A percentile compares a stretch with the other conserved stretches of the same genome.
Evolutionary conservation across 2,113 vertebrate genomes (phyloP).

Genomic region (Prochilodus magdalenae): DNA sequence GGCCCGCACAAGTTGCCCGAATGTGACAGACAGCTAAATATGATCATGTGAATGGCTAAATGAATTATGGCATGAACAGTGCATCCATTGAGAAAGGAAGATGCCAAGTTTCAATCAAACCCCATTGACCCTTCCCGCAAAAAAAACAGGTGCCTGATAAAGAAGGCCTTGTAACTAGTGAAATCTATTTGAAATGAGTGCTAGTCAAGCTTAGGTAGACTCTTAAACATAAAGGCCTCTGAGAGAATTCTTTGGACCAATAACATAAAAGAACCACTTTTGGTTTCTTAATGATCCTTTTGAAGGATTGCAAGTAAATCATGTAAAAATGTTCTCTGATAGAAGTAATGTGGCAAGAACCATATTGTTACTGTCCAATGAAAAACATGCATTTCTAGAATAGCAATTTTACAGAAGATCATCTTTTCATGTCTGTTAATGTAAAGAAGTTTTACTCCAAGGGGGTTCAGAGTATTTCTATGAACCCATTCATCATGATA

Average conservation of each 20-base stretch:
- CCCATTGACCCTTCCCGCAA: not conserved
- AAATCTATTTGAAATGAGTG: not conserved
- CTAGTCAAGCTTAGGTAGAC: not conserved
- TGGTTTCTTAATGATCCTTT: not conserved
- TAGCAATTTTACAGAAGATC: too few relatives aligned
- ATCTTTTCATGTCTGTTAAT: too few relatives aligned
- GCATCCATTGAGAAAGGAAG: not conserved
- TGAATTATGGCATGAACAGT: slow-evolving; percentile 45
- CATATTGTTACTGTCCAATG: too few relatives aligned
- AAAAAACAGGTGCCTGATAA: not conserved
- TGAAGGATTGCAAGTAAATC: not conserved
- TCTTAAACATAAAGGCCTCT: not conserved
- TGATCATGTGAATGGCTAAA: slow-evolving; percentile 43
- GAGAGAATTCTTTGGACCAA: not conserved
- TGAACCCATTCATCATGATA: too few relatives aligned
- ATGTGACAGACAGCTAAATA: slow-evolving; percentile 48
- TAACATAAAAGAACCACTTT: not conserved
- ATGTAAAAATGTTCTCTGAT: not conserved
- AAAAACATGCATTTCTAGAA: too few relatives aligned
- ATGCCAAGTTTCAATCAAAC: slow-evolving; percentile 8
- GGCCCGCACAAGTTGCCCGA: slow-evolving; percentile 39
- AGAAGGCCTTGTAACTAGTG: not conserved
- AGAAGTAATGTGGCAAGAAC: too few relatives aligned
- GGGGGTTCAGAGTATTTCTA: too few relatives aligned
- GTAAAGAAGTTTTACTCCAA: too few relatives aligned